A percentile compares a stretch with the other conserved stretches of the same genome.
phyloP scores from a whole-genome alignment of 2,888 invertebrate genomes.

The Eilema depressum region DNA sequence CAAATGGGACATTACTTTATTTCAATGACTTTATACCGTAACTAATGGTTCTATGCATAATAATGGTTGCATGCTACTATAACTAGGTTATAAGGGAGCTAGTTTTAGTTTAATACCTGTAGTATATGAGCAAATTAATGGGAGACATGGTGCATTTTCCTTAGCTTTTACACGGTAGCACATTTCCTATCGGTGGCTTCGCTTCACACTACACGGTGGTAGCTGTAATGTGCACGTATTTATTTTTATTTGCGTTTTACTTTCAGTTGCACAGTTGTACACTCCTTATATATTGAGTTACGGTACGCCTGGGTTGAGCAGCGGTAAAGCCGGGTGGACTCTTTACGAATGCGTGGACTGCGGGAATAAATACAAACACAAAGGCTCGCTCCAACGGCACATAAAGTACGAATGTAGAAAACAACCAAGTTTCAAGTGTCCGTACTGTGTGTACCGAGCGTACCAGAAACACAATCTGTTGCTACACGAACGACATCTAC shows the following conservation, averaged over 20 bases:
- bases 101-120: constrained; percentile 62
- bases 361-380: constrained; percentile 94
- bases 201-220: constrained; percentile 74
- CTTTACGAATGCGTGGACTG: constrained; percentile 90
- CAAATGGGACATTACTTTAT: constrained; percentile 27
- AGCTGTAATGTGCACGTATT: constrained; percentile 82
- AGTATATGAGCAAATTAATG: constrained; percentile 77
- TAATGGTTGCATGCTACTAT: constrained; percentile 70
- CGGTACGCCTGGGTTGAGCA: constrained; percentile 78
- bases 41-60: constrained; percentile 58
- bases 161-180: constrained; percentile 78
- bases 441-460: constrained; percentile 89
- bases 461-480: constrained; percentile 89
- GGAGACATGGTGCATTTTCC: constrained; percentile 87
- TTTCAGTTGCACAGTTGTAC: constrained; percentile 87
- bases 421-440: constrained; percentile 90
- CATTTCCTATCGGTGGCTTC: constrained; percentile 74
- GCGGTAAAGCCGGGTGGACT: constrained; percentile 81
- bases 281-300: constrained; percentile 86
- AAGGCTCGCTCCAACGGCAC: constrained; percentile 92
- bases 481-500: constrained; percentile 84
- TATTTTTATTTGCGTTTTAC: constrained; percentile 84
- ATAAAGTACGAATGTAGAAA: constrained; percentile 92
- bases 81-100: constrained; percentile 56
- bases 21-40: constrained; percentile 43